phyloP scores from a whole-genome alignment of 1,140 invertebrate genomes.

The Cheumatopsyche charites region DNA sequence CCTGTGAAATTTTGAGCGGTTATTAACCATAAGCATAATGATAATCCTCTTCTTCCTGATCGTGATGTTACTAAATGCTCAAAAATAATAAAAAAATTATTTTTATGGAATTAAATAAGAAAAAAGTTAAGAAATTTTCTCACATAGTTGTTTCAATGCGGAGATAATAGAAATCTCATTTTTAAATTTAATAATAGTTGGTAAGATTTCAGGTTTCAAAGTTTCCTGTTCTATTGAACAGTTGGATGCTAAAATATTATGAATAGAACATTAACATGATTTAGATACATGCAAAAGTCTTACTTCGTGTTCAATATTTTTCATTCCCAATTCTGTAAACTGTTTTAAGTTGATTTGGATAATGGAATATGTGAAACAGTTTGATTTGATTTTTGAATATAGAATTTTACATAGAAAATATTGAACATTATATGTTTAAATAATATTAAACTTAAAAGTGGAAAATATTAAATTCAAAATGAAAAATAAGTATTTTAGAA shows the following conservation, averaged over 20 bases:
- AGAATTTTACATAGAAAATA: too few species aligned
- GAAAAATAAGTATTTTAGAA: too few species aligned
- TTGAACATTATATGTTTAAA: too few species aligned
- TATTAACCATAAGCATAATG: constrained; percentile 22
- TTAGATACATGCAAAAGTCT: not conserved
- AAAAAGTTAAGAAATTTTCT: not conserved
- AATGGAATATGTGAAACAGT: too few species aligned
- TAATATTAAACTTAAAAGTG: too few species aligned
- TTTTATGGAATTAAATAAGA: not conserved
- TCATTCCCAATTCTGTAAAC: too few species aligned
- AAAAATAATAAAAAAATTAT: constrained; percentile 9
- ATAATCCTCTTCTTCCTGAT: constrained; percentile 33
- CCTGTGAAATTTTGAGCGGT: constrained; percentile 37
- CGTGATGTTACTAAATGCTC: constrained; percentile 23
- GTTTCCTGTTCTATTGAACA: not conserved
- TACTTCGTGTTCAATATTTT: too few species aligned
- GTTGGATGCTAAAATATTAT: not conserved
- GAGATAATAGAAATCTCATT: not conserved
- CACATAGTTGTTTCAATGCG: not conserved
- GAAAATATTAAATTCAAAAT: too few species aligned
- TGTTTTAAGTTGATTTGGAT: too few species aligned
- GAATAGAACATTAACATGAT: not conserved
- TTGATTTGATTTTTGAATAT: too few species aligned
- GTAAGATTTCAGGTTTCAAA: not conserved
- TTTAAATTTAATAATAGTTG: not conserved